Evolutionary conservation across 2,888 invertebrate genomes (phyloP).

Genomic region (Heliconius ethilla): DNA sequence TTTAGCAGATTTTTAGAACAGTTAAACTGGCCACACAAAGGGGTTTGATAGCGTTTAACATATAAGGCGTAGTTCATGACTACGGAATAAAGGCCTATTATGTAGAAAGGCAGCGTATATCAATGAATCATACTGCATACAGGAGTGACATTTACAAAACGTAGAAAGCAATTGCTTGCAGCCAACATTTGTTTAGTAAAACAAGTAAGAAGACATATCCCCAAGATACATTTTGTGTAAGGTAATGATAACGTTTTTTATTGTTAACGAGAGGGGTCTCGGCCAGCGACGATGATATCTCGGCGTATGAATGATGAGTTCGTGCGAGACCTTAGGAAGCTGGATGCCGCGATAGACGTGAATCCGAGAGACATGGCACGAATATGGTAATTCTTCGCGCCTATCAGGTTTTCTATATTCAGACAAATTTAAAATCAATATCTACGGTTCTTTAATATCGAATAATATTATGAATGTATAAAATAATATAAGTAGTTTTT

Average conservation of each 20-base stretch:
- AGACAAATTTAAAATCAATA: constrained; percentile 37
- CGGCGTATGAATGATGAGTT: constrained; percentile 81
- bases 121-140: constrained; percentile 43
- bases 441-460: background rate
- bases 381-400: constrained; percentile 67
- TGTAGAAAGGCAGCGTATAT: constrained; percentile 40
- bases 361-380: constrained; percentile 72
- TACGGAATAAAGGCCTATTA: constrained; percentile 43
- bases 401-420: constrained; percentile 47
- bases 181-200: constrained; percentile 38
- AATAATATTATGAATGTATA: background rate
- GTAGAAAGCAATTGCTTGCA: constrained; percentile 40
- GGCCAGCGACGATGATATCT: constrained; percentile 80
- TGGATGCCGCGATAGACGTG: constrained; percentile 67
- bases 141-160: constrained; percentile 42
- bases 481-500: background rate
- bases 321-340: constrained; percentile 78
- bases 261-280: constrained; percentile 80
- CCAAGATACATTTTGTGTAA: constrained; percentile 75
- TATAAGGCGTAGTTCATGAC: constrained; percentile 38
- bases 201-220: constrained; percentile 57
- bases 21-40: constrained; percentile 43
- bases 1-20: constrained; percentile 41
- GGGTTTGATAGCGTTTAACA: constrained; percentile 40
- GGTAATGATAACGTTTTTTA: constrained; percentile 78